Conservation (phyloP, 2,888 invertebrate species). For the Morpho deidamia region DNA sequence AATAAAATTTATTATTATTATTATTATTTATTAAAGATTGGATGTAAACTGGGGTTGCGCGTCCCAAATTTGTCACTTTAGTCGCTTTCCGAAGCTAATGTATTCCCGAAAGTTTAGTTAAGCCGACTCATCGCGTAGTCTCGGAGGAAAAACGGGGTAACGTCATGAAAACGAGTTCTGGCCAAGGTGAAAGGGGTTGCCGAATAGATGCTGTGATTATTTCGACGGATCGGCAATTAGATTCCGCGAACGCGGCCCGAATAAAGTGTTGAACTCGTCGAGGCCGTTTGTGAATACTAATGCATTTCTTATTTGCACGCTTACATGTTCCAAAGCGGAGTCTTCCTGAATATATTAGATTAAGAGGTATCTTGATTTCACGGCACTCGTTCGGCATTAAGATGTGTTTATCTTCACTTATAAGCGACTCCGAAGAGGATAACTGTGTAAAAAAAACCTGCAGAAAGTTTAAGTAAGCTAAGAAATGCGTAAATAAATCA, state of each 20-base stretch:
- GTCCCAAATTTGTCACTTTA: slow-evolving; percentile 62
- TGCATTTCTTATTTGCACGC: slow-evolving; percentile 5
- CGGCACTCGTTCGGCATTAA: no score
- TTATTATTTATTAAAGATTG: no score
- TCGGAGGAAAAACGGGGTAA: slow-evolving; percentile 51
- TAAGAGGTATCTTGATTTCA: not conserved
- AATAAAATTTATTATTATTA: no score
- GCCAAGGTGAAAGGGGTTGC: slow-evolving; percentile 4
- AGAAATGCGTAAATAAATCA: no score
- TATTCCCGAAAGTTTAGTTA: slow-evolving; percentile 65
- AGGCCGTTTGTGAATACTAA: slow-evolving; percentile 8
- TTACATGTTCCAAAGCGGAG: not conserved
- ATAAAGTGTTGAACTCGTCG: slow-evolving; percentile 17
- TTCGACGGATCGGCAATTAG: slow-evolving; percentile 19
- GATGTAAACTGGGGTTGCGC: slow-evolving; percentile 27
- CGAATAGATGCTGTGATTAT: slow-evolving; percentile 13
- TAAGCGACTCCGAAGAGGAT: no score
- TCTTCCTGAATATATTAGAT: not conserved
- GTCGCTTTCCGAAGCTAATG: slow-evolving; percentile 60
- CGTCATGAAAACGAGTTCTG: slow-evolving; percentile 55
- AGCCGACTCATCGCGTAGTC: slow-evolving; percentile 49
- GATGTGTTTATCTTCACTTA: no score
- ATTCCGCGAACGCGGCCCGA: slow-evolving; percentile 11
- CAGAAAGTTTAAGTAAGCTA: no score
- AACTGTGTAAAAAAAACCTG: no score